Percentiles rank a stretch among this genome's conserved stretches.
These are phyloP conservation scores for Molanna angustata DNA, from an alignment of 2,888 invertebrate species.

Conservation along the genomic window DNA sequence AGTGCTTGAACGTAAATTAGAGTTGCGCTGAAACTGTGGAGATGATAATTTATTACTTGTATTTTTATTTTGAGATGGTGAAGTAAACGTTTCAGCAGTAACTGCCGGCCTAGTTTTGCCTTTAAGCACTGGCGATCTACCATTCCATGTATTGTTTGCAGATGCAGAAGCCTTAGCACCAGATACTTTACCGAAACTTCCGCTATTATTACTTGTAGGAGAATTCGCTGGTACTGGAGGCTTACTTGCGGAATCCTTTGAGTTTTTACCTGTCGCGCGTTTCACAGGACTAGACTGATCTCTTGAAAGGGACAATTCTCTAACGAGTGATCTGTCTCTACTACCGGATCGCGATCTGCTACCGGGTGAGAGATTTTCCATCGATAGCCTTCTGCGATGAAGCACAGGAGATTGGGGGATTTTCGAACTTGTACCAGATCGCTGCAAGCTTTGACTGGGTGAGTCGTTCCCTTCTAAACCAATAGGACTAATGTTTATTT, in stretches of 20 bases:
- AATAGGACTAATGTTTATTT: conserved; percentile 48
- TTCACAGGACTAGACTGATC: conserved; percentile 37
- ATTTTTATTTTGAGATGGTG: conserved; percentile 36
- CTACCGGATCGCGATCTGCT: conserved; percentile 32
- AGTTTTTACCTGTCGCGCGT: conserved; percentile 47
- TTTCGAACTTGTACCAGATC: conserved; percentile 36
- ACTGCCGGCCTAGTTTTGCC: conserved; percentile 42
- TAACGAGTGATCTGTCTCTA: conserved; percentile 33
- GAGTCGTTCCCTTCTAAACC: conserved; percentile 46
- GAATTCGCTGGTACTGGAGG: conserved; percentile 51
- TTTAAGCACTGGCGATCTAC: conserved; percentile 54
- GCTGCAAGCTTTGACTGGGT: conserved; percentile 47
- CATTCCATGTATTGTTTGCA: conserved; percentile 72
- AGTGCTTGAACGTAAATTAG: conserved; percentile 49
- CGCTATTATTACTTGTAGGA: conserved; percentile 44
- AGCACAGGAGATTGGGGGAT: conserved; percentile 43
- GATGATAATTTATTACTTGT: conserved; percentile 48
- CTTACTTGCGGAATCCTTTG: conserved; percentile 46
- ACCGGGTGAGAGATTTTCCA: conserved; percentile 28
- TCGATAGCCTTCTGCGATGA: conserved; percentile 38
- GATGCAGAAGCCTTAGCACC: conserved; percentile 50
- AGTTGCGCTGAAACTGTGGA: conserved; percentile 53
- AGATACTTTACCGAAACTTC: conserved; percentile 48
- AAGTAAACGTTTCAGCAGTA: conserved; percentile 48
- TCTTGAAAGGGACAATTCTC: conserved; percentile 31